These are phyloP conservation scores for Anabacerthia variegaticeps DNA, from an alignment of 2,797 vertebrate species.

Conservation along the genomic window DNA sequence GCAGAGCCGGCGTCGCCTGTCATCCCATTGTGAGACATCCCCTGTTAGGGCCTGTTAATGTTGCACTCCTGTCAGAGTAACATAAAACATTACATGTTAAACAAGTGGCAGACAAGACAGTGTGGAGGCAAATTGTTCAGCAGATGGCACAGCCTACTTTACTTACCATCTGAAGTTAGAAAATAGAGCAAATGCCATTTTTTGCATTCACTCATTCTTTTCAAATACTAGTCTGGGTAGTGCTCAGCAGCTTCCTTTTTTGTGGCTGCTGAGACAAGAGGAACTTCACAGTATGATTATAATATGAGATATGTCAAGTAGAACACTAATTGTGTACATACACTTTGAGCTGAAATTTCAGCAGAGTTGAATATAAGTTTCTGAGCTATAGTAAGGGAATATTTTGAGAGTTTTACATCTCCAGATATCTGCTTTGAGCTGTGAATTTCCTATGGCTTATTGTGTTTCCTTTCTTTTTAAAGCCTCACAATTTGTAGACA, in stretches of 20 bases:
- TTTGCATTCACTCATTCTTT: neutral
- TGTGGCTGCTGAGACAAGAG: neutral
- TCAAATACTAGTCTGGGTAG: neutral
- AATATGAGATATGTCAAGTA: neutral
- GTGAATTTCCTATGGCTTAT: neutral
- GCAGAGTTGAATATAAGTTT: neutral
- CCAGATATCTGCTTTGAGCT: neutral
- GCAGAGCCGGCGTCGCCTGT: constrained; percentile 15
- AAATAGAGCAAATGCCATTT: constrained; percentile 4
- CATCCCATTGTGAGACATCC: constrained; percentile 7
- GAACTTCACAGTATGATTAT: neutral
- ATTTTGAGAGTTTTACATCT: neutral
- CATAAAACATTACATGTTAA: constrained; percentile 50
- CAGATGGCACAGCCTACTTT: constrained; percentile 41
- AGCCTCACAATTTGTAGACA: neutral
- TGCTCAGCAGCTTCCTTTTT: neutral
- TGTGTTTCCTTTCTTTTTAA: neutral
- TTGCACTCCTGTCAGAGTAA: constrained; percentile 56
- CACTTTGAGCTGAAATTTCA: neutral
- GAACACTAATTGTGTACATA: neutral
- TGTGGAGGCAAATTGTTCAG: constrained; percentile 34
- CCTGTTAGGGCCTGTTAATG: constrained; percentile 42
- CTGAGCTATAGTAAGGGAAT: neutral
- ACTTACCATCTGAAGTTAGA: constrained; percentile 19
- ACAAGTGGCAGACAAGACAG: constrained; percentile 33